These are phyloP conservation scores for Pseudorectes ferrugineus DNA, from an alignment of 2,113 vertebrate genomes.

Conservation along the genomic window DNA sequence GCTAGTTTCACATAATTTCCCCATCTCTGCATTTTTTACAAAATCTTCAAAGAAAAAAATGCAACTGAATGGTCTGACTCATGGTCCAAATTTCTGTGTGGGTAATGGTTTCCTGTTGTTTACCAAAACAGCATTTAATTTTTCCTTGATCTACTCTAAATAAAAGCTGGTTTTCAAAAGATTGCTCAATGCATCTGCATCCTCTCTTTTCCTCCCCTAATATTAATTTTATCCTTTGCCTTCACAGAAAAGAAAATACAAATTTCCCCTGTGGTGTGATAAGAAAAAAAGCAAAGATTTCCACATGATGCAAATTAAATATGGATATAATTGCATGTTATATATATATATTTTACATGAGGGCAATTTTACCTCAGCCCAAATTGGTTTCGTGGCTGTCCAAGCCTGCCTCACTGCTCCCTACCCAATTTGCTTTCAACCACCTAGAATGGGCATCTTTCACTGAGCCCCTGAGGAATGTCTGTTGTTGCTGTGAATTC, in stretches of 20 bases:
- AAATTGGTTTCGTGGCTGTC: not conserved
- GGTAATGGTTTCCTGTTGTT: not conserved
- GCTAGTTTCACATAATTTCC: not conserved
- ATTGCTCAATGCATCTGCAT: not conserved
- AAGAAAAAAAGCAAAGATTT: not conserved
- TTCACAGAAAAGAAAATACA: not conserved
- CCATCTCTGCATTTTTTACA: not conserved
- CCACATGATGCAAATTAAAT: not conserved
- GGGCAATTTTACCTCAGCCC: not conserved
- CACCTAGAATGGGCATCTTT: not conserved
- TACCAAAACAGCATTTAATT: not conserved
- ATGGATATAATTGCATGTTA: not conserved
- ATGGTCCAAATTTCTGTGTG: not conserved
- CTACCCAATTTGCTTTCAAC: constrained; percentile 31
- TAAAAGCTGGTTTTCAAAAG: not conserved
- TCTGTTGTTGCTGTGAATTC: constrained; percentile 27
- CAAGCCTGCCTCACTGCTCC: not conserved
- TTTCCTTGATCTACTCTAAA: not conserved
- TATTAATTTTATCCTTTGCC: not conserved
- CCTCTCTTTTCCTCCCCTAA: not conserved
- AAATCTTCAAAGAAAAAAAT: not conserved
- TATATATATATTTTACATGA: not conserved
- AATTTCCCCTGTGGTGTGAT: not conserved
- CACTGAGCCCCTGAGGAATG: not conserved
- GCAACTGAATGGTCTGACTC: not conserved